A percentile compares a stretch with the other conserved stretches of the same genome.
These are phyloP conservation scores for Oscheius sp. DNA, from an alignment of 2,888 invertebrate genomes.

Conservation along the genomic window DNA sequence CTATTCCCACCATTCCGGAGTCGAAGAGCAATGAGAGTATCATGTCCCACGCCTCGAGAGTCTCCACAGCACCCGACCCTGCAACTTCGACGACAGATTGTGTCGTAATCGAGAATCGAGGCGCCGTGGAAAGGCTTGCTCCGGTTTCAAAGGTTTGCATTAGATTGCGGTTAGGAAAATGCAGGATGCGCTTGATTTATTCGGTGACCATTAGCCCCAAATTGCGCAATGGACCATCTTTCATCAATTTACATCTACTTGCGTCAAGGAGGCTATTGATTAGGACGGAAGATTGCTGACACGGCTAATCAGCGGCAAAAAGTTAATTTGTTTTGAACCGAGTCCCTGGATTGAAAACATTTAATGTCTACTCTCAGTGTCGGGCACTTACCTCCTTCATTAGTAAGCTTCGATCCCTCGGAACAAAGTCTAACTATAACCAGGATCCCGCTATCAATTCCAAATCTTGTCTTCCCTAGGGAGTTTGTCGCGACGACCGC, in stretches of 20 bases:
- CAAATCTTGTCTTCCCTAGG: conserved; percentile 30
- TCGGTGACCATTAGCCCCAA: conserved; percentile 12
- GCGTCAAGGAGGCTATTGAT: neutral
- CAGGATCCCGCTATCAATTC: conserved; percentile 14
- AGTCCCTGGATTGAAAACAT: no score
- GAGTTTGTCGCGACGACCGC: conserved; percentile 19
- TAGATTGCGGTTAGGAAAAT: conserved; percentile 3
- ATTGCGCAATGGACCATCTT: conserved; percentile 29
- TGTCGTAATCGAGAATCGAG: conserved; percentile 65
- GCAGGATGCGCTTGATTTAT: conserved; percentile 19
- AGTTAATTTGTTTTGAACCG: no score
- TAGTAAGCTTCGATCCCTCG: no score
- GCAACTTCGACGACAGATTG: conserved; percentile 31
- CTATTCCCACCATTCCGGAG: conserved; percentile 73
- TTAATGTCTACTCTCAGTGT: no score
- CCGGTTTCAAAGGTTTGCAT: conserved; percentile 21
- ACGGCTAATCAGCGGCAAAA: no score
- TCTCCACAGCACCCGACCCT: conserved; percentile 39
- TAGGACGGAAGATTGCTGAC: no score
- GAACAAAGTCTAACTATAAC: neutral
- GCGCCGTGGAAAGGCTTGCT: conserved; percentile 44
- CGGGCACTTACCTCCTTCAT: no score
- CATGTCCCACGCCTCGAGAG: conserved; percentile 62
- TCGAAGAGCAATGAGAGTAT: conserved; percentile 70
- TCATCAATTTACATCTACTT: conserved; percentile 27